A percentile compares a stretch with the other conserved stretches of the same genome.
These are phyloP conservation scores for Scortum barcoo DNA, from an alignment of 2,113 vertebrate species.

Conservation along the genomic window DNA sequence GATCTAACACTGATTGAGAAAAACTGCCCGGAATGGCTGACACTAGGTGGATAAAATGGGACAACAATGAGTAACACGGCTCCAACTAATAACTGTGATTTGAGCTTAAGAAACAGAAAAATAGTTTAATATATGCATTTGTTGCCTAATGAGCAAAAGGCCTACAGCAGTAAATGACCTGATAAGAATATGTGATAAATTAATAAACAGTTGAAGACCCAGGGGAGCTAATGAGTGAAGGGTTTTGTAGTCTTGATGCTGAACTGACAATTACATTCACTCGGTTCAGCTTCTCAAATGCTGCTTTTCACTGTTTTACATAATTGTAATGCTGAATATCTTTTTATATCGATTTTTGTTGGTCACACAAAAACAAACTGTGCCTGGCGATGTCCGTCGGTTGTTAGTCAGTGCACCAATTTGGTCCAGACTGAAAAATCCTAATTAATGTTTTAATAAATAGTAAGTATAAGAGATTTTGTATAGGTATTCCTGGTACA, in stretches of 20 bases:
- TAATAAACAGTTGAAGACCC: conserved; percentile 45
- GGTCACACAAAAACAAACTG: neutral
- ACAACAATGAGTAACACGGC: neutral
- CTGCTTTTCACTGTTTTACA: neutral
- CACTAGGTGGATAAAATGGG: conserved; percentile 2
- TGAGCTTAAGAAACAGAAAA: too few relatives aligned
- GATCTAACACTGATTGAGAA: conserved; percentile 9
- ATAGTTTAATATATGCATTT: conserved; percentile 35
- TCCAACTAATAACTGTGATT: neutral
- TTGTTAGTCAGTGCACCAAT: neutral
- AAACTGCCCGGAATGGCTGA: conserved; percentile 17
- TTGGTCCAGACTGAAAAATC: neutral
- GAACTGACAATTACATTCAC: conserved; percentile 10
- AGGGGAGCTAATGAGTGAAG: conserved; percentile 22
- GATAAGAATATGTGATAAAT: conserved; percentile 46
- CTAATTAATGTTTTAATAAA: neutral
- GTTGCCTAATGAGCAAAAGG: conserved; percentile 45
- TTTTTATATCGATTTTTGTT: neutral
- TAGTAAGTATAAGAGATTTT: neutral
- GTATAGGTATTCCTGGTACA: neutral
- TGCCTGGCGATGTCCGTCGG: neutral
- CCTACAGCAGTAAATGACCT: conserved; percentile 46
- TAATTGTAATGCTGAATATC: neutral
- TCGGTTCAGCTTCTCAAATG: neutral
- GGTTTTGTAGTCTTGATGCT: neutral